These are phyloP conservation scores for Microcaecilia unicolor DNA, from an alignment of 2,797 vertebrate genomes.

Conservation along the genomic window DNA sequence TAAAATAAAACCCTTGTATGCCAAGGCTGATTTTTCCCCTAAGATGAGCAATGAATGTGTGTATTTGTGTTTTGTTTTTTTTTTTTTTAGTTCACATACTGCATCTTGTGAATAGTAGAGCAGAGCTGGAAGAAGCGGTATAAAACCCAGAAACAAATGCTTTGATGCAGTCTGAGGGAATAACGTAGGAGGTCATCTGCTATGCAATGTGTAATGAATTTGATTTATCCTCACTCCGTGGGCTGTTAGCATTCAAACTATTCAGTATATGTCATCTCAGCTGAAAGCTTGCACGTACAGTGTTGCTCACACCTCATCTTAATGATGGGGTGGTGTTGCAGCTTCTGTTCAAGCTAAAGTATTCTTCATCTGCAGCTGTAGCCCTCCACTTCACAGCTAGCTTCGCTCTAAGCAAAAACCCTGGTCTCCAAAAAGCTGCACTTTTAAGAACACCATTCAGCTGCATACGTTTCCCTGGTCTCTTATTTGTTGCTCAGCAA, in stretches of 20 bases:
- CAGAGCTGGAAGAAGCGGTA: too few species aligned
- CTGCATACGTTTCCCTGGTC: slow-evolving; percentile 25
- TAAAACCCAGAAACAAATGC: slow-evolving; percentile 1
- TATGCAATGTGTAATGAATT: slow-evolving; percentile 64
- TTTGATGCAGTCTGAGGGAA: slow-evolving; percentile 56
- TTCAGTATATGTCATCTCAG: slow-evolving; percentile 45
- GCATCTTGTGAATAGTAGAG: too few species aligned
- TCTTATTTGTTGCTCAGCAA: slow-evolving; percentile 33
- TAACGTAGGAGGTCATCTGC: slow-evolving; percentile 66
- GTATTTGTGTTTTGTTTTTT: too few species aligned
- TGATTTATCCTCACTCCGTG: slow-evolving; percentile 69
- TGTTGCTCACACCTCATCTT: background rate
- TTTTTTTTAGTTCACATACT: too few species aligned
- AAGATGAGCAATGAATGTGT: slow-evolving; percentile 11
- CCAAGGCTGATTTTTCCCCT: too few species aligned
- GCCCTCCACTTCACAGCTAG: too few species aligned
- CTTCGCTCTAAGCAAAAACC: too few species aligned
- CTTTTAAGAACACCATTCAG: slow-evolving; percentile 23
- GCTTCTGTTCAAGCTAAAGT: too few species aligned
- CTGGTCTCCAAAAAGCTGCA: slow-evolving; percentile 17
- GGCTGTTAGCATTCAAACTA: slow-evolving; percentile 74
- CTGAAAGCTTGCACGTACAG: slow-evolving; percentile 3
- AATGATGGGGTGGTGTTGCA: background rate
- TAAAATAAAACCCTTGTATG: too few species aligned
- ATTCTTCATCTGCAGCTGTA: too few species aligned